Base-by-base conservation (phyloP, 92 coral and sea anemone species). In the Porites evermanni region DNA sequence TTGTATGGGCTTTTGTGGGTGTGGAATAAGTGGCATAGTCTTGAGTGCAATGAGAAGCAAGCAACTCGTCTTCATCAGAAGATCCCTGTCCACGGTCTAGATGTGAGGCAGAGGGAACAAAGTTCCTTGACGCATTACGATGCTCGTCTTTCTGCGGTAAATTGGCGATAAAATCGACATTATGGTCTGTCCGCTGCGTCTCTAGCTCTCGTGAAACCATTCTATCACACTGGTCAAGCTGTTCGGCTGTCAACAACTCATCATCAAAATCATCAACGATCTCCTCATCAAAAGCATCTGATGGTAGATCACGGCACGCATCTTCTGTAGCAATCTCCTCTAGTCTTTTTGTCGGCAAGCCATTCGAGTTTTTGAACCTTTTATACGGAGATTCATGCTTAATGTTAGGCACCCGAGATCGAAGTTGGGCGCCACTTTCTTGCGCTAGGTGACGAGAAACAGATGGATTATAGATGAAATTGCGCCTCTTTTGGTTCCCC, bases 211-310 rank as follows among this genome's bases (percentile, higher is more conserved):
- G 78, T 14, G 95, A 92, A 18, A 90, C 92, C 0, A 88, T 68
- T 12, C 88, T 87, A 26, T 93, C 97, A 47, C 87, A 91, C 68
- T 90, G 89, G 51, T 92, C 91, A 9, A 94, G 93, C 74, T 92
- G 86, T 66, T 92, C 93, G 17, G 94, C 93, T 51, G 95, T 90
- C 90, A 94, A 87, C 74, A 91, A 77, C 71, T 90, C 94, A n/a
- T 89, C 95, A 50, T 87, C 94, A 67, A 82, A 86, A 69, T 92
- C 95, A 63, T 96, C 98, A 7, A 78, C 96, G 38, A 89, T 24
- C 81, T 89, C 93, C 26, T 92, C 97, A 79, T 94, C 98, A 82
- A 94, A 94, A 58, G 91, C 96, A 79, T 91, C 92, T 8, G 65
- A 82, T 18, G 98, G 95, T 4, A 94, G 86, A 79, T 88, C 93